These are phyloP conservation scores for Zoanthus gigantus DNA, from an alignment of 92 coral and sea anemone genomes.

Conservation along the genomic window DNA sequence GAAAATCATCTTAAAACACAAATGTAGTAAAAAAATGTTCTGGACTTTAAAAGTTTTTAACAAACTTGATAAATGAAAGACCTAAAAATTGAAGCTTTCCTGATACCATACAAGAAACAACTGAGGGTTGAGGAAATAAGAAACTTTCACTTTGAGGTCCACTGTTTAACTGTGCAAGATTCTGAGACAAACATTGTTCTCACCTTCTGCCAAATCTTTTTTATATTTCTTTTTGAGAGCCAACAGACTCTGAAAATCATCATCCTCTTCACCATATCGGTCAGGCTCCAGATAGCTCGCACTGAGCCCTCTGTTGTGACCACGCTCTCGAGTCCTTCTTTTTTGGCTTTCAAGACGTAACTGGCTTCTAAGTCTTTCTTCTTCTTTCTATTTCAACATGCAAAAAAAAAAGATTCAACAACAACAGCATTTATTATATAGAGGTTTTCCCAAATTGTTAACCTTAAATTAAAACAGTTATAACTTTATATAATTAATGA, in stretches of 20 bases:
- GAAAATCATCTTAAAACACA: no score
- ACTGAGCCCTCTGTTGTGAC: slow-evolving; percentile 90
- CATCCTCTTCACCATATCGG: slow-evolving; percentile 90
- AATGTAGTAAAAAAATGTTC: no score
- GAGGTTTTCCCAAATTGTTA: no score
- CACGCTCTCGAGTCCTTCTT: slow-evolving; percentile 89
- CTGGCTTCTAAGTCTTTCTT: slow-evolving; percentile 94
- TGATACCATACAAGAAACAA: neutral
- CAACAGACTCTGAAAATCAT: slow-evolving; percentile 91
- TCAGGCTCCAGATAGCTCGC: slow-evolving; percentile 91
- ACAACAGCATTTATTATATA: neutral
- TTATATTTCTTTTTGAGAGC: slow-evolving; percentile 93
- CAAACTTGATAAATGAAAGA: no score
- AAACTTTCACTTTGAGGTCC: neutral
- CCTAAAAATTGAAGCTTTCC: no score
- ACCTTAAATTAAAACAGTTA: no score
- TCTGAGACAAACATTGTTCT: neutral
- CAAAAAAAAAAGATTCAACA: neutral
- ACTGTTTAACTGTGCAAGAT: no score
- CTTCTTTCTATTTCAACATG: slow-evolving; percentile 82
- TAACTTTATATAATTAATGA: no score
- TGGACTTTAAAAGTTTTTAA: no score
- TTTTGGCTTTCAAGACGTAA: slow-evolving; percentile 96
- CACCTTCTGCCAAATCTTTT: slow-evolving; percentile 93
- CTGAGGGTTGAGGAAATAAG: neutral